phyloP scores from a whole-genome alignment of 2,797 vertebrate genomes.

The Acropternis orthonyx region DNA sequence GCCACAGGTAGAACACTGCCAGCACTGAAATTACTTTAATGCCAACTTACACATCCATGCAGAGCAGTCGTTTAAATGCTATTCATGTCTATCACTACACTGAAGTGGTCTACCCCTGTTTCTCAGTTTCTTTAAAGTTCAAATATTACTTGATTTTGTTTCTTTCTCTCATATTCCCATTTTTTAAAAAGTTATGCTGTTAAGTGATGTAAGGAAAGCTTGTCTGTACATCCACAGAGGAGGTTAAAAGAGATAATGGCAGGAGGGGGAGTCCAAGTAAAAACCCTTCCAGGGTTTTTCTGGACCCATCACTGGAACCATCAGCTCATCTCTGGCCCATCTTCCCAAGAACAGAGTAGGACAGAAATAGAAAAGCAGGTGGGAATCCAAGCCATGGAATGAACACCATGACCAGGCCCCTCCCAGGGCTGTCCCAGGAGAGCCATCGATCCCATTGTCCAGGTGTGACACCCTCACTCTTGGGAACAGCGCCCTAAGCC shows the following conservation, averaged over 20 bases:
- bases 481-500: neutral
- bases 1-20: neutral
- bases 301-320: neutral
- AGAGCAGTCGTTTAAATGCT: neutral
- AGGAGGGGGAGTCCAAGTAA: neutral
- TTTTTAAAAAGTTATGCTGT: neutral
- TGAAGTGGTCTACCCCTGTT: neutral
- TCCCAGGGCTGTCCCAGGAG: neutral
- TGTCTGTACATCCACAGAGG: neutral
- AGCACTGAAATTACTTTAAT: neutral
- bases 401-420: neutral
- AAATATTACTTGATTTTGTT: neutral
- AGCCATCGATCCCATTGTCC: accelerated
- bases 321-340: neutral
- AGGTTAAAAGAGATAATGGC: neutral
- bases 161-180: neutral
- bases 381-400: neutral
- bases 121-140: neutral
- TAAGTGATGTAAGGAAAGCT: neutral
- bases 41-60: neutral
- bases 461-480: neutral
- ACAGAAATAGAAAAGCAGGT: neutral
- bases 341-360: neutral
- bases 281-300: neutral
- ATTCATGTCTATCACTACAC: neutral